phyloP scores from a whole-genome alignment of 2,888 invertebrate species.

The Caenorhabditis imperialis region DNA sequence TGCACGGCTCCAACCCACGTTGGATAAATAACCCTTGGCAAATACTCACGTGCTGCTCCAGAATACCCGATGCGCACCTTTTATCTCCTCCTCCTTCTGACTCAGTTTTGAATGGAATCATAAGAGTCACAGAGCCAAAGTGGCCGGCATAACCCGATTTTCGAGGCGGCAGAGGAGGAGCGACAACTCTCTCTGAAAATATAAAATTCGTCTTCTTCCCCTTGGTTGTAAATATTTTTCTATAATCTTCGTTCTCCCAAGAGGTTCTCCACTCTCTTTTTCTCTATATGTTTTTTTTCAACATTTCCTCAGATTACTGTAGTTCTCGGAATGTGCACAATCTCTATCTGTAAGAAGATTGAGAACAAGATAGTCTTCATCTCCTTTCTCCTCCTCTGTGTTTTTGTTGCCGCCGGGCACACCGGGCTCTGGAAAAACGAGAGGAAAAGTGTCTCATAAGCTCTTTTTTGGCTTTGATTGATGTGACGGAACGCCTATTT shows the following conservation, averaged over 20 bases:
- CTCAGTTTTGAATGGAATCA: constrained; percentile 17
- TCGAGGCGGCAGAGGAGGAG: constrained; percentile 4
- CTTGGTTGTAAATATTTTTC: too few species aligned
- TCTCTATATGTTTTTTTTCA: constrained; percentile 5
- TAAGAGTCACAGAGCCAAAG: constrained; percentile 27
- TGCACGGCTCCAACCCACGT: too few species aligned
- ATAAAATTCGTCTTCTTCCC: too few species aligned
- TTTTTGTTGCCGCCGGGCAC: constrained; percentile 42
- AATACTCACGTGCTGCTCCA: too few species aligned
- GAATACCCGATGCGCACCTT: too few species aligned
- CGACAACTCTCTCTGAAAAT: constrained; percentile 35
- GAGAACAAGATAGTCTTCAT: not conserved
- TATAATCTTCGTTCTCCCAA: too few species aligned
- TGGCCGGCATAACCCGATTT: constrained; percentile 40
- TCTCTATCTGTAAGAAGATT: too few species aligned
- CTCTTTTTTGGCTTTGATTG: constrained; percentile 36
- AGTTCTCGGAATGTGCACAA: not conserved
- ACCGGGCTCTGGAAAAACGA: constrained; percentile 14
- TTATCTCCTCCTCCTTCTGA: constrained; percentile 12
- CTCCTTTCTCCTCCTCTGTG: constrained; percentile 7
- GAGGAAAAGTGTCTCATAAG: constrained; percentile 23
- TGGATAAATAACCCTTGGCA: constrained; percentile 29
- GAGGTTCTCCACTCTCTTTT: too few species aligned
- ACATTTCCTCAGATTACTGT: constrained; percentile 1
- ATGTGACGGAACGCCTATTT: constrained; percentile 22